Evolutionary conservation across 2,888 invertebrate genomes (phyloP).

Genomic region (Hemistola chrysoprasaria): DNA sequence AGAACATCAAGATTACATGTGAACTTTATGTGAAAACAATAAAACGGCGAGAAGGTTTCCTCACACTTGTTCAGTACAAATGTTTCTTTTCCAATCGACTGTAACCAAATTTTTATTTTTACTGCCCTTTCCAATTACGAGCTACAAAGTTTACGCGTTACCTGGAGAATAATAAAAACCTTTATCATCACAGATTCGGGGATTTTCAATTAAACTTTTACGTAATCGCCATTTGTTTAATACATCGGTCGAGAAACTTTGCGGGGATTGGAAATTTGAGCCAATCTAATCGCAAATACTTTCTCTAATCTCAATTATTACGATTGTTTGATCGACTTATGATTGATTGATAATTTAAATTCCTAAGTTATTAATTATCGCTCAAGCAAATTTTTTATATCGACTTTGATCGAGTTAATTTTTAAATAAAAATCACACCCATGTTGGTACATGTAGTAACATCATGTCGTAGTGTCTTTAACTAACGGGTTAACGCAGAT

Average conservation of each 20-base stretch:
- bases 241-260: constrained; percentile 44
- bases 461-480: too few species aligned
- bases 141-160: constrained; percentile 47
- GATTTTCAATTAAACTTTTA: constrained; percentile 61
- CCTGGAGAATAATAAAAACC: constrained; percentile 55
- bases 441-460: too few species aligned
- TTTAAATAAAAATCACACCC: too few species aligned
- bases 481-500: too few species aligned
- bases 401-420: too few species aligned
- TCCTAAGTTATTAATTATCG: too few species aligned
- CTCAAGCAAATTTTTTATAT: background rate
- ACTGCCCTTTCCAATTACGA: constrained; percentile 47
- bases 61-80: constrained; percentile 3
- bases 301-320: constrained; percentile 37
- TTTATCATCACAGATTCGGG: constrained; percentile 53
- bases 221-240: constrained; percentile 56
- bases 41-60: background rate
- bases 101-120: constrained; percentile 40
- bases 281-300: constrained; percentile 50
- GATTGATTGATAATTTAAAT: constrained; percentile 7
- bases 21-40: too few species aligned
- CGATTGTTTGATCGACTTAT: constrained; percentile 33
- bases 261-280: constrained; percentile 43
- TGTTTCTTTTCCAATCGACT: constrained; percentile 19
- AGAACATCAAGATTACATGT: too few species aligned